Conservation (phyloP, 1,140 invertebrate genomes). For the Acromyrmex charruanus region DNA sequence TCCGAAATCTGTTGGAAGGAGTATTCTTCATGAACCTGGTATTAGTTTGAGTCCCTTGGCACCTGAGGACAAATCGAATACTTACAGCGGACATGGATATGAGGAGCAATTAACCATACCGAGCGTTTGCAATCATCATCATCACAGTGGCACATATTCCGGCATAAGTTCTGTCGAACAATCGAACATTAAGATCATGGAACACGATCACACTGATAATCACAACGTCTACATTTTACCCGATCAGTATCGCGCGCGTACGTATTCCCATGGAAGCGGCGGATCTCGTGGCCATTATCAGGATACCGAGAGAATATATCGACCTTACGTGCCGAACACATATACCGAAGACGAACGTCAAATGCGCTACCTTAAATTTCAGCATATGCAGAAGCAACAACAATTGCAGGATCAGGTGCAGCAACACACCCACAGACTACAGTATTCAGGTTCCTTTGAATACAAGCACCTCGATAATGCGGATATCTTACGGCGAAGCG, state of each 20-base stretch:
- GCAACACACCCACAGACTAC: conserved; percentile 70
- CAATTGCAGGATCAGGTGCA: conserved; percentile 59
- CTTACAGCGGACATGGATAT: conserved; percentile 70
- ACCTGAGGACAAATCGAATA: conserved; percentile 78
- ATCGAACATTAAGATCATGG: conserved; percentile 77
- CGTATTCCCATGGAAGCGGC: conserved; percentile 80
- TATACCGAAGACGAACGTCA: conserved; percentile 82
- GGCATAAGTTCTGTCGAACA: conserved; percentile 74
- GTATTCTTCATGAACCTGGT: conserved; percentile 80
- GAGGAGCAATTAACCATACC: conserved; percentile 69
- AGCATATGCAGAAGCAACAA: conserved; percentile 67
- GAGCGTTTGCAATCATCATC: conserved; percentile 73
- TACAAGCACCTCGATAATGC: conserved; percentile 77
- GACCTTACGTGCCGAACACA: conserved; percentile 78
- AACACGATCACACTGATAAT: conserved; percentile 83
- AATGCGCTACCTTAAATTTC: conserved; percentile 77
- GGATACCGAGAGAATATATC: conserved; percentile 79
- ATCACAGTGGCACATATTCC: conserved; percentile 74
- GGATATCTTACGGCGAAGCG: conserved; percentile 71
- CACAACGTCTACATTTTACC: conserved; percentile 84
- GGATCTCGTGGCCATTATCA: conserved; percentile 77
- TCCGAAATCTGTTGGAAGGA: conserved; percentile 69
- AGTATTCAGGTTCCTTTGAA: conserved; percentile 58
- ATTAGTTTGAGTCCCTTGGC: conserved; percentile 82
- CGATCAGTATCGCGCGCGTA: conserved; percentile 82